Base-by-base conservation (phyloP, 37 sponge, comb jelly and placozoan species). In the Ianthella basta region DNA sequence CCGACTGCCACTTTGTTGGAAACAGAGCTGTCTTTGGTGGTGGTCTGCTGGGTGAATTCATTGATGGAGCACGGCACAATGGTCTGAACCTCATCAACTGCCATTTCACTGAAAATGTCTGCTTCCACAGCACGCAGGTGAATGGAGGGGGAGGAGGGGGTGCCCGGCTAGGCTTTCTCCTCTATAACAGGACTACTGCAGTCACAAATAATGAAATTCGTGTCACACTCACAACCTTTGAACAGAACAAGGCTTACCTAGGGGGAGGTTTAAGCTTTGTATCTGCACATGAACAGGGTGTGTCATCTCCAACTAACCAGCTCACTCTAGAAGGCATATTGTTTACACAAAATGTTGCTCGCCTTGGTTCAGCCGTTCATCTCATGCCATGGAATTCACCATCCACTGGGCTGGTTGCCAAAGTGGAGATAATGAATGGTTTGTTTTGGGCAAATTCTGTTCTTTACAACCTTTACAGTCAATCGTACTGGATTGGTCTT, bases 11-110 rank as follows among this genome's bases (percentile, higher is more conserved):
- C 8, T 65, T 82, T 36, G 23, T 15, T 23, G 63, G 63, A 41
- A 82, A 82, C 70, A 30, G 10, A 35, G 70, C 32, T 32, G 70
- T 35, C 6, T 69, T 37, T 36, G 83, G 83, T 33, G 83, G 65
- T 34, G 83, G 67, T 14, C 33, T 82, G 40, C 24, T 82, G 4
- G 54, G 23, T 32, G 68, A 40, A 15, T 60, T 40, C 63, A 36
- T 63, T 60, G 83, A 64, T 66, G n/a, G 36, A 21, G 20, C 68
- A 29, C 30, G 39, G 21, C 2, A 21, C 50, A 79, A 79, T 41
- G 4, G 39, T 40, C 23, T 35, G 21, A 4, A 4, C 53, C 25
- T 79, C 25, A 44, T 3, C 23, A 29, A 41, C 30, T 54, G 54
- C 10, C 23, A 50, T 39, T 36, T 53, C 55, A 23, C 39, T 44